A percentile compares a stretch with the other conserved stretches of the same genome.
These are phyloP conservation scores for Acleris emargana DNA, from an alignment of 2,888 invertebrate genomes.

Conservation along the genomic window DNA sequence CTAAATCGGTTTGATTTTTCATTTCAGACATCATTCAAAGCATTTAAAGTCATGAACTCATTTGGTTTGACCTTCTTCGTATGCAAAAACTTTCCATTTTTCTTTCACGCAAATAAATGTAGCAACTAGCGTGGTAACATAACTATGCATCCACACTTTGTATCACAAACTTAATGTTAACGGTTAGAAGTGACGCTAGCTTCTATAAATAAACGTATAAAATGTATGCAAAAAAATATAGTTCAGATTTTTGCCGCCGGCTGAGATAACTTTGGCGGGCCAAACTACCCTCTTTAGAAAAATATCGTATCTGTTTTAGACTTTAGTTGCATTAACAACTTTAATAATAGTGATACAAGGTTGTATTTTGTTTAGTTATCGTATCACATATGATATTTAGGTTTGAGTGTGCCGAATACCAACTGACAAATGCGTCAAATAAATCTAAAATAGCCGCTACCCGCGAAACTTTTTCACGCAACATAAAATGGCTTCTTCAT, in stretches of 20 bases:
- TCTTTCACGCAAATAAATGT: constrained; percentile 56
- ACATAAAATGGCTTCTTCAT: constrained; percentile 40
- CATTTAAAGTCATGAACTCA: constrained; percentile 33
- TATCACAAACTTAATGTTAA: constrained; percentile 14
- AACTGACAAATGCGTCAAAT: constrained; percentile 69
- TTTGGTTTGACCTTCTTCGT: constrained; percentile 29
- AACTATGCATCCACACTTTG: constrained; percentile 19
- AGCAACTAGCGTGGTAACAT: constrained; percentile 49
- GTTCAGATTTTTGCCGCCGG: constrained; percentile 2
- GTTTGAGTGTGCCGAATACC: background rate
- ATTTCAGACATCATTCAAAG: constrained; percentile 19
- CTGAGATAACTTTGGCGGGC: constrained; percentile 11
- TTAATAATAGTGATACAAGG: no score
- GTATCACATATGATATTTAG: no score
- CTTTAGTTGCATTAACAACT: no score
- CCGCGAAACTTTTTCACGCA: constrained; percentile 58
- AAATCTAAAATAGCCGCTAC: constrained; percentile 62
- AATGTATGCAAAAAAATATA: constrained; percentile 2
- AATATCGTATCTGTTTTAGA: no score
- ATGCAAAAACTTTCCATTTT: constrained; percentile 49
- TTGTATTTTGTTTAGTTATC: no score
- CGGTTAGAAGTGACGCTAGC: background rate
- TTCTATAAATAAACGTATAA: background rate
- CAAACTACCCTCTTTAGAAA: no score
- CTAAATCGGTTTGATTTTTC: constrained; percentile 29